These are phyloP conservation scores for Lutra lutra DNA, from an alignment of 2,797 vertebrate genomes.

Conservation along the genomic window DNA sequence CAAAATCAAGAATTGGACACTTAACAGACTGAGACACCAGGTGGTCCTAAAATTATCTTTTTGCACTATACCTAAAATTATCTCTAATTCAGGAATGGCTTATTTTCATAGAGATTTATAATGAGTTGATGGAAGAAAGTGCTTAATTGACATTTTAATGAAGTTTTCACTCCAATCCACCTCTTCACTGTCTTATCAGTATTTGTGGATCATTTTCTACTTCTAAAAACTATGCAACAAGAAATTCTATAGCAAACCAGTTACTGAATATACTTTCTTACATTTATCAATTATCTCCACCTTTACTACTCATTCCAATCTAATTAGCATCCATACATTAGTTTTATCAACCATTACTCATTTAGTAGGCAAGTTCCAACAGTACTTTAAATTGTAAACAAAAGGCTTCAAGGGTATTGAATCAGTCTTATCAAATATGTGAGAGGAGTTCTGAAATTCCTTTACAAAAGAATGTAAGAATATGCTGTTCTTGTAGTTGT, in stretches of 20 bases:
- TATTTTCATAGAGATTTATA: slow-evolving; percentile 50
- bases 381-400: slow-evolving; percentile 29
- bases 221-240: neutral
- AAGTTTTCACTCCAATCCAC: neutral
- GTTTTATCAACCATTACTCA: slow-evolving; percentile 24
- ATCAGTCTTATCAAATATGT: slow-evolving; percentile 24
- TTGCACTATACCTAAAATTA: neutral
- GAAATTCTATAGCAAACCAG: neutral
- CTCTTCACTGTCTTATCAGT: neutral
- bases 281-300: neutral
- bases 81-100: slow-evolving; percentile 6
- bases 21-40: neutral
- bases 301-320: neutral
- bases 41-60: slow-evolving; percentile 43
- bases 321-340: slow-evolving; percentile 2
- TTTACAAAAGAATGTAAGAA: neutral
- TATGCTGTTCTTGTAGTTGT: too few species aligned
- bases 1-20: neutral
- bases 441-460: neutral
- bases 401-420: neutral
- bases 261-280: neutral
- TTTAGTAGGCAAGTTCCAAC: slow-evolving; percentile 21
- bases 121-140: neutral
- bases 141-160: neutral
- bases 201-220: neutral